Conservation (phyloP, 2,888 invertebrate genomes). For the Galerucella nymphaeae region DNA sequence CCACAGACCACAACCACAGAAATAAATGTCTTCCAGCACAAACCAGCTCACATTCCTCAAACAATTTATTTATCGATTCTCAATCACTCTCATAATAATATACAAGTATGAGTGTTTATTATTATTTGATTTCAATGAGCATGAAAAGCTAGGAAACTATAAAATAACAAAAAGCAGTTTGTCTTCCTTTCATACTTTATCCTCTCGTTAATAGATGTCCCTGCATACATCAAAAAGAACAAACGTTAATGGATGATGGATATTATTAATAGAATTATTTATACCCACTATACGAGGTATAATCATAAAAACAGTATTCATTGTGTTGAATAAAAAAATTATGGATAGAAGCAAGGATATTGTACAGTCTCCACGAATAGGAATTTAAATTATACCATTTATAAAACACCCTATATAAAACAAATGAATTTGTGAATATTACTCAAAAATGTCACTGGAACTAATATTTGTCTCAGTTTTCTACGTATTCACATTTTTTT, state of each 20-base stretch:
- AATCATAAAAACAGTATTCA: neutral
- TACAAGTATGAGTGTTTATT: too few species aligned
- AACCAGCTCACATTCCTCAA: too few species aligned
- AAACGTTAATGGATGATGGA: neutral
- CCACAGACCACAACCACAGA: too few species aligned
- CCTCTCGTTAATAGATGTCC: neutral
- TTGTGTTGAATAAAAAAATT: too few species aligned
- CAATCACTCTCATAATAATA: too few species aligned
- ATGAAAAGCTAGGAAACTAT: neutral
- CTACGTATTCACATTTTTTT: slow-evolving; percentile 61
- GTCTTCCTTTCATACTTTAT: neutral
- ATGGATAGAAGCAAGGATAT: too few species aligned
- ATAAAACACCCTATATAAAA: neutral
- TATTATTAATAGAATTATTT: too few species aligned
- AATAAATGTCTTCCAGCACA: too few species aligned
- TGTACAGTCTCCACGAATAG: too few species aligned
- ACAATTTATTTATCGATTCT: too few species aligned
- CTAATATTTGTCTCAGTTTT: slow-evolving; percentile 58
- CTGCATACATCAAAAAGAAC: neutral
- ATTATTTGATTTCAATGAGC: too few species aligned
- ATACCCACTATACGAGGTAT: neutral
- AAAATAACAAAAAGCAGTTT: neutral
- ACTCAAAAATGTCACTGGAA: slow-evolving; percentile 53
- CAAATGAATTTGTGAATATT: neutral
- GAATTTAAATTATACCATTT: too few species aligned